Evolutionary conservation across 2,888 invertebrate species (phyloP).

Genomic region (Euspilapteryx auroguttella): DNA sequence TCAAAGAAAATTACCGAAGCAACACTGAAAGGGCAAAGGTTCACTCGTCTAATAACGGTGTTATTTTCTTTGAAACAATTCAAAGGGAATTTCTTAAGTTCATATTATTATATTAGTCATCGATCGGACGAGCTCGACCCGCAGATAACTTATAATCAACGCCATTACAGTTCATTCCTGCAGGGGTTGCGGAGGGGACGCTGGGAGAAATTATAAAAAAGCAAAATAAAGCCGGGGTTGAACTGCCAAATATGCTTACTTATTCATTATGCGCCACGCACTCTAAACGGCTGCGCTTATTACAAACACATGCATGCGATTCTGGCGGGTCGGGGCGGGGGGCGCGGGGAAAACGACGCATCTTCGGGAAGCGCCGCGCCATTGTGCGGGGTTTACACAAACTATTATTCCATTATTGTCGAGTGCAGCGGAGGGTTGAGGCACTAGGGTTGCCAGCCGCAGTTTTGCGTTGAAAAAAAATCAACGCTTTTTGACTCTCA

Average conservation of each 20-base stretch:
- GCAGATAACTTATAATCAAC: conserved; percentile 57
- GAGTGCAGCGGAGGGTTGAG: conserved; percentile 10
- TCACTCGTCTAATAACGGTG: no score
- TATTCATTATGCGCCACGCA: conserved; percentile 35
- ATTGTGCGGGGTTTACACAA: conserved; percentile 5
- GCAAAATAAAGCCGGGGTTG: conserved; percentile 17
- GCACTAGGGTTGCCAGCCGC: no score
- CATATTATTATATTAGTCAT: no score
- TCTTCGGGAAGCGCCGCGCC: conserved; percentile 9
- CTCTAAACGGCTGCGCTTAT: conserved; percentile 23
- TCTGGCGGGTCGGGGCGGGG: conserved; percentile 1
- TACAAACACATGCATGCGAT: conserved; percentile 20
- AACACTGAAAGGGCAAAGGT: neutral
- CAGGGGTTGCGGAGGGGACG: conserved; percentile 37
- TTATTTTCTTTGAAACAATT: no score
- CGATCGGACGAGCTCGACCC: no score
- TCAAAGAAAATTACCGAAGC: neutral
- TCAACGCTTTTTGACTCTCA: conserved; percentile 19
- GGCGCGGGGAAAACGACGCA: conserved; percentile 8
- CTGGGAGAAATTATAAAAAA: conserved; percentile 33
- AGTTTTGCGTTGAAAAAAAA: conserved; percentile 24
- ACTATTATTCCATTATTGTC: conserved; percentile 17
- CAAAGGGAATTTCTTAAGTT: no score
- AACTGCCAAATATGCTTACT: conserved; percentile 27
- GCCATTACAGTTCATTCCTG: conserved; percentile 57